phyloP scores from a whole-genome alignment of 2,113 vertebrate species.

The Uropsilus gracilis region DNA sequence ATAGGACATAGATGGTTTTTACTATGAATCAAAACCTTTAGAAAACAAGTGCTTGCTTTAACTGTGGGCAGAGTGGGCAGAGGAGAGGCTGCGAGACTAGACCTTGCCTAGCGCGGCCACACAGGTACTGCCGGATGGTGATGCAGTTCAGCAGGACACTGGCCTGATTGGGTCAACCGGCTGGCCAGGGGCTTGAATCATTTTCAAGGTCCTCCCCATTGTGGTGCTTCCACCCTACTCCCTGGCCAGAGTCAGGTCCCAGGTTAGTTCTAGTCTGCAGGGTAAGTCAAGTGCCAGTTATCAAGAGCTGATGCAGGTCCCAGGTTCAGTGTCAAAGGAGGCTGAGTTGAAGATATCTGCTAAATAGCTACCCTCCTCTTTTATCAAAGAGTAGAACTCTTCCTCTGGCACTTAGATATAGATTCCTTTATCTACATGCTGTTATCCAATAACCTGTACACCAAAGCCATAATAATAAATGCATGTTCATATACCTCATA shows the following conservation, averaged over 20 bases:
- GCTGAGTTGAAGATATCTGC: neutral
- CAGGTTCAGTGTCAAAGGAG: too few relatives aligned
- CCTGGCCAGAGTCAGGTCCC: neutral
- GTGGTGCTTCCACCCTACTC: neutral
- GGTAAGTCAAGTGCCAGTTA: neutral
- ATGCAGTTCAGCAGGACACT: neutral
- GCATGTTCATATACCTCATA: rapidly evolving
- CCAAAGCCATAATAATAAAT: neutral
- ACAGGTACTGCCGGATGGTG: neutral
- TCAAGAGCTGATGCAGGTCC: neutral
- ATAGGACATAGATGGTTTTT: too few relatives aligned
- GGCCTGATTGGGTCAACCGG: neutral
- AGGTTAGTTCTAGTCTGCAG: rapidly evolving
- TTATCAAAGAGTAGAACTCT: neutral
- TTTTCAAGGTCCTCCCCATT: neutral
- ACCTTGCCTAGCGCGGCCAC: too few relatives aligned
- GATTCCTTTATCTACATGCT: neutral
- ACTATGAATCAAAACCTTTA: neutral
- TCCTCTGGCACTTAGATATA: neutral
- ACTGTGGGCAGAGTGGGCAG: too few relatives aligned
- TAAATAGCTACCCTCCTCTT: neutral
- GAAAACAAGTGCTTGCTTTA: neutral
- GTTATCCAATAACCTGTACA: too few relatives aligned
- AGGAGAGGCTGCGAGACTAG: neutral
- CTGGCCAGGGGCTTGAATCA: neutral